A percentile compares a stretch with the other conserved stretches of the same genome.
These are phyloP conservation scores for Agonopterix arenella DNA, from an alignment of 2,888 invertebrate species.

Conservation along the genomic window DNA sequence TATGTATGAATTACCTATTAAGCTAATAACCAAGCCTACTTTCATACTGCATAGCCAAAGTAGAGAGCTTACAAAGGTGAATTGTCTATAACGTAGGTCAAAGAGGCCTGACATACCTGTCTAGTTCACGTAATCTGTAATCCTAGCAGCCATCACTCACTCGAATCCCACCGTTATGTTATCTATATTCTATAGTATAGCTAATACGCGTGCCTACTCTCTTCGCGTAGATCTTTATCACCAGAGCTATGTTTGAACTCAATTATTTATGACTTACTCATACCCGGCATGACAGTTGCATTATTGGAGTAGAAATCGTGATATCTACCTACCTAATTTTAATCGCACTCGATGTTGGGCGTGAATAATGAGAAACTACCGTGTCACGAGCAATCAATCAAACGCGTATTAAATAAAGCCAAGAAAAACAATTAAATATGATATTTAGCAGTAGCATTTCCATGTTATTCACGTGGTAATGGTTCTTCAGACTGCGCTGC, in stretches of 20 bases:
- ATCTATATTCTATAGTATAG: constrained; percentile 14
- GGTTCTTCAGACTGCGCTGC: background rate
- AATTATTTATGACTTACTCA: constrained; percentile 44
- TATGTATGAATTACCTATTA: no score
- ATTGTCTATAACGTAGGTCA: background rate
- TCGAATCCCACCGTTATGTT: constrained; percentile 23
- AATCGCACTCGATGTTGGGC: constrained; percentile 16
- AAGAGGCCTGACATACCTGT: background rate
- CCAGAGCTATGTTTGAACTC: constrained; percentile 45
- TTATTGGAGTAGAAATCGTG: constrained; percentile 33
- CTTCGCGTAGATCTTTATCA: constrained; percentile 40
- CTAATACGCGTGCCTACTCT: constrained; percentile 29
- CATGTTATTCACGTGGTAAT: no score
- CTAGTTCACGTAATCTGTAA: background rate
- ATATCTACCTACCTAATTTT: constrained; percentile 24
- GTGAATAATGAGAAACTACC: constrained; percentile 3
- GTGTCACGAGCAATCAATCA: constrained; percentile 2
- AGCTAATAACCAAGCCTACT: no score
- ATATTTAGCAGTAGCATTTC: no score
- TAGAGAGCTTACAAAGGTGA: no score
- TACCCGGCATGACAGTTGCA: constrained; percentile 40
- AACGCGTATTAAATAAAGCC: no score
- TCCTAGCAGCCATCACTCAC: constrained; percentile 29
- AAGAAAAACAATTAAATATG: no score
- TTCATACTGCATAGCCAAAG: no score